These are phyloP conservation scores for Taenioides sp. DNA, from an alignment of 2,797 vertebrate genomes.

Conservation along the genomic window DNA sequence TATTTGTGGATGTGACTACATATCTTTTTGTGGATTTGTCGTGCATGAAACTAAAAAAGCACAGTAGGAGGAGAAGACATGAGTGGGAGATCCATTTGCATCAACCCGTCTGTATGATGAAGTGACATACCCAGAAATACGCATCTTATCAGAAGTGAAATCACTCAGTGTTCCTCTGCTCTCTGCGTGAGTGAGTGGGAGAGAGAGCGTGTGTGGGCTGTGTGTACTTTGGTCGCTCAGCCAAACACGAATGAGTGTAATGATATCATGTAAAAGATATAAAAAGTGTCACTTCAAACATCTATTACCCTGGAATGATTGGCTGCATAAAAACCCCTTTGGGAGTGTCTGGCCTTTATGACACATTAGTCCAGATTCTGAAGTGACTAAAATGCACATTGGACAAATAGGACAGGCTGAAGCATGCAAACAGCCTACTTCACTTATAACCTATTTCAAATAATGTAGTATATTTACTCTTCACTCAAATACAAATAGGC, in stretches of 20 bases:
- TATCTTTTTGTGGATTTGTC: constrained; percentile 17
- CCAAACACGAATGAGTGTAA: constrained; percentile 35
- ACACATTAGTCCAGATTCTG: constrained; percentile 59
- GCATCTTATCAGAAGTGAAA: constrained; percentile 51
- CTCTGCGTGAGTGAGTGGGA: neutral
- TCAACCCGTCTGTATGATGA: constrained; percentile 66
- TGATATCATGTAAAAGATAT: constrained; percentile 35
- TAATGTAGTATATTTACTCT: neutral
- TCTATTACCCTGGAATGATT: constrained; percentile 39
- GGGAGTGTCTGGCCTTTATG: constrained; percentile 63
- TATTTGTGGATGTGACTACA: constrained; percentile 31
- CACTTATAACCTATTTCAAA: neutral
- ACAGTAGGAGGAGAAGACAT: constrained; percentile 55
- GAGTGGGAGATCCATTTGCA: constrained; percentile 65
- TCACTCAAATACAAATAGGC: too few species aligned
- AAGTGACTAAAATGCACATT: constrained; percentile 50
- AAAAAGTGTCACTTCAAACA: constrained; percentile 38
- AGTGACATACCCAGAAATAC: constrained; percentile 65
- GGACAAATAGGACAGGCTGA: constrained; percentile 49
- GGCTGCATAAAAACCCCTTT: constrained; percentile 40
- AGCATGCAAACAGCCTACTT: constrained; percentile 39
- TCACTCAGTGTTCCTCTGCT: constrained; percentile 27
- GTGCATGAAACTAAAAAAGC: constrained; percentile 57
- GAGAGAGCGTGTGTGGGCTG: neutral
- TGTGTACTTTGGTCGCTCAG: constrained; percentile 29